Evolutionary conservation across 1,140 invertebrate genomes (phyloP), one percentile per base, ranked within the genome.

Genomic region (Hormaphis cornu): DNA sequence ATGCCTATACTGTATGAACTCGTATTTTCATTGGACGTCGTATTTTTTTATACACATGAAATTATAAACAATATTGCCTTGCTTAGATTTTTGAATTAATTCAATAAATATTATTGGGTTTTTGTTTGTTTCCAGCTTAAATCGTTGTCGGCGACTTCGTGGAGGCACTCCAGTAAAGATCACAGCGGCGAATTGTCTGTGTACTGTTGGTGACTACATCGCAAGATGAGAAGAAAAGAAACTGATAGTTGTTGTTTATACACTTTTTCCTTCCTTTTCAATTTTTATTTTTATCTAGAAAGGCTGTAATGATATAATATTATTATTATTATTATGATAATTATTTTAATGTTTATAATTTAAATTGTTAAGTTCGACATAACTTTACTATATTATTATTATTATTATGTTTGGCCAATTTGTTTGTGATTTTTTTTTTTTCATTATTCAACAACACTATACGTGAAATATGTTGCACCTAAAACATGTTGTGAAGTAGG

Each of bases 101-200:
- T 24, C 14, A 48, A 12, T 48, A n/a, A 44, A 4, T 22, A 50
- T 50, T 42, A 42, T 42, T 42, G 8, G 2, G 16, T 12, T 63
- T 74, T 69, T 72, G 74, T 72, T 69, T 72, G 74, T 72, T 85
- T 84, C n/a, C 82, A 88, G 86, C 76, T 87, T 79, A 87, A 87
- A 78, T 83, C 86, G 73, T 81, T 84, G 71, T 81, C 83, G 70
- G 84, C 84, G 76, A 85, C 83, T 72, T 82, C 81, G 72, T 87
- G 86, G 86, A 81, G 85, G 75, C 84, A 85, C n/a, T 33, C 61
- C 16, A 71, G 69, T 33, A 72, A 69, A 42, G 71, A 73, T 75
- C 84, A 85, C 76, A 84, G 84, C 69, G 86, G 84, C 40, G 86
- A 87, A 77, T 80, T 87, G 70, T 86, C 86, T 70, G 85, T 88